Conservation (phyloP, 2,888 invertebrate genomes). For the Oxycera nigricornis region DNA sequence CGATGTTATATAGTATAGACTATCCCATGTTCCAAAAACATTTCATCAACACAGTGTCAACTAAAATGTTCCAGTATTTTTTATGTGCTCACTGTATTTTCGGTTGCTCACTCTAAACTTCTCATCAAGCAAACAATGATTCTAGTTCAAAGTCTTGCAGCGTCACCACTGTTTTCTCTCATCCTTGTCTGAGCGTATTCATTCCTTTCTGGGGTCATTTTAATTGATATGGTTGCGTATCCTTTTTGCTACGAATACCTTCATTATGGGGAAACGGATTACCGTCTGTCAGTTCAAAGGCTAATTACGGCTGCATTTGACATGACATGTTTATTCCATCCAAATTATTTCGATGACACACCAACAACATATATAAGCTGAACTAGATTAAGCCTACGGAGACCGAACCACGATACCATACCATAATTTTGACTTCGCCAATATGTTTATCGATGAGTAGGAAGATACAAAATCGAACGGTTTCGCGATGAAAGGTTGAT, state of each 20-base stretch:
- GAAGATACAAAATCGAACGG: neutral
- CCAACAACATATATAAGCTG: no score
- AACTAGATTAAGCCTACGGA: slow-evolving; percentile 18
- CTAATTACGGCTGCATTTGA: slow-evolving; percentile 47
- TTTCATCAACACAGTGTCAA: no score
- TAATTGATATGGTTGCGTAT: slow-evolving; percentile 45
- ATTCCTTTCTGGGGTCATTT: slow-evolving; percentile 34
- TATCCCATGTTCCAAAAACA: no score
- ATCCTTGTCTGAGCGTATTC: neutral
- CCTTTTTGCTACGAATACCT: slow-evolving; percentile 44
- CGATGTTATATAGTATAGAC: no score
- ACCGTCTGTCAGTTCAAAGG: slow-evolving; percentile 46
- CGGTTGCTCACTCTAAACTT: neutral
- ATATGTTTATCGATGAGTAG: slow-evolving; percentile 2
- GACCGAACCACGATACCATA: neutral
- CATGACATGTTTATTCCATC: slow-evolving; percentile 48
- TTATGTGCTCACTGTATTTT: neutral
- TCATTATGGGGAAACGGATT: slow-evolving; percentile 45
- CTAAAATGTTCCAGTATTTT: no score
- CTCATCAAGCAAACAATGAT: neutral
- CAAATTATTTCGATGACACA: slow-evolving; percentile 46
- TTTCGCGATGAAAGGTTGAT: no score
- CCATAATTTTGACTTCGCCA: neutral
- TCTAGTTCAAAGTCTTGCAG: neutral
- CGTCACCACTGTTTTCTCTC: neutral